Evolutionary conservation across 2,113 vertebrate genomes (phyloP), one percentile per base, ranked within the genome.

Genomic region (Microtus richardsoni): DNA sequence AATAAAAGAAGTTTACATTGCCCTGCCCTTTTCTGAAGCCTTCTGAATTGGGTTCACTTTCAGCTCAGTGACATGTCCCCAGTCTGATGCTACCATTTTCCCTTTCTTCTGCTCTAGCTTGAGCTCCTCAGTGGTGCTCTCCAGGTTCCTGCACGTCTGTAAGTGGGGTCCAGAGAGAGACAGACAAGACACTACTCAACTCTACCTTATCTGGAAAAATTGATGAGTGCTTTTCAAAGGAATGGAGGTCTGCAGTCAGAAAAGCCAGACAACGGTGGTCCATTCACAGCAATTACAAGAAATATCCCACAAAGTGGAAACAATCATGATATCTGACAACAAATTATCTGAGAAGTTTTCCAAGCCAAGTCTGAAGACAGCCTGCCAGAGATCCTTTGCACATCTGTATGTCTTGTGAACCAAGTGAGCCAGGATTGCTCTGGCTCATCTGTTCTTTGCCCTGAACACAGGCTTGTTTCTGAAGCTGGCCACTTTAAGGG

Each of bases 1-100:
- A n/a, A 17, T 16, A 83, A 64, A 19, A 47, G 22, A 33, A 7
- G 28, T 33, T 36, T n/a, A 7, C 4, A 0, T 24, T n/a, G 47
- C 1, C 44, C 44, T 30, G 1, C 11, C 2, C 17, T 30, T 49
- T 49, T 24, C 1, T 71, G 1, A 19, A 33, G 49, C 5, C 1
- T 12, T 54, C 0, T n/a, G 26, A 26, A 22, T 12, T 83, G 41
- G 54, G 19, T 36, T 22, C 1, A 16, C 3, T 22, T 79, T 64
- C 10, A 30, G 33, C 17, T 68, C 39, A 26, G 13, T 26, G 19
- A 24, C 0, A 0, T 16, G 14, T 41, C 30, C 3, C 10, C 49
- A 54, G 64, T 8, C 19, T 52, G 58, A 24, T 14, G 26, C 4
- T 24, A 39, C 9, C 3, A 0, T 2, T 71, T 13, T 92, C 4